Evolutionary conservation across 2,888 invertebrate genomes (phyloP).

Genomic region (Cryptosula pallasiana): DNA sequence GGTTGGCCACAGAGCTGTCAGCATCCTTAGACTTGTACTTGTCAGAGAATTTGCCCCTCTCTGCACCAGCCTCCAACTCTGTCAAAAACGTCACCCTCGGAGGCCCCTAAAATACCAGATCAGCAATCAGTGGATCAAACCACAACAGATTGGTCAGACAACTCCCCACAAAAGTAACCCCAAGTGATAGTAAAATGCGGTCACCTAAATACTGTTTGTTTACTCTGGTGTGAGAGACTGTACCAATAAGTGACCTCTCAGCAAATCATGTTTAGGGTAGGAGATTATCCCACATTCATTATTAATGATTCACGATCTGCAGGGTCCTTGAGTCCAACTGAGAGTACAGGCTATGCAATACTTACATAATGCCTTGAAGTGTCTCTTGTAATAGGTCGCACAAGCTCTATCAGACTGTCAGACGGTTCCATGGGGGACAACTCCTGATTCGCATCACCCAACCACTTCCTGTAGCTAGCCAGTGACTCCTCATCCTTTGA

Average conservation of each 20-base stretch:
- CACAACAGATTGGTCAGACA: no score
- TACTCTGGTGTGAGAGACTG: no score
- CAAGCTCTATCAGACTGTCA: not conserved
- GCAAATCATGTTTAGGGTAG: no score
- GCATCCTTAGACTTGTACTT: constrained; percentile 14
- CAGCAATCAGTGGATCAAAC: no score
- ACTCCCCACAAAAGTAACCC: no score
- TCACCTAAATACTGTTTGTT: no score
- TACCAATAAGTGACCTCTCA: no score
- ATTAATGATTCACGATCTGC: no score
- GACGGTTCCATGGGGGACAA: not conserved
- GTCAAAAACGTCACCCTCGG: constrained; percentile 3
- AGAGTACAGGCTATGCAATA: not conserved
- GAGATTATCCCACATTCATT: no score
- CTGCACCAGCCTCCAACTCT: constrained; percentile 14
- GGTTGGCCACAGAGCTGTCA: not conserved
- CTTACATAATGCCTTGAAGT: not conserved
- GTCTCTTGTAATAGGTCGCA: not conserved
- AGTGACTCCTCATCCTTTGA: not conserved
- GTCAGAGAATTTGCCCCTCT: constrained; percentile 7
- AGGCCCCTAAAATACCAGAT: not conserved
- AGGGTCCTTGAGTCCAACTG: no score
- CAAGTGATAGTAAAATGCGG: no score
- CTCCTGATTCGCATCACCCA: not conserved
- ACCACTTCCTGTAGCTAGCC: constrained; percentile 19